Conservation (phyloP, 2,113 vertebrate species). For the Thryonomys swinderianus region DNA sequence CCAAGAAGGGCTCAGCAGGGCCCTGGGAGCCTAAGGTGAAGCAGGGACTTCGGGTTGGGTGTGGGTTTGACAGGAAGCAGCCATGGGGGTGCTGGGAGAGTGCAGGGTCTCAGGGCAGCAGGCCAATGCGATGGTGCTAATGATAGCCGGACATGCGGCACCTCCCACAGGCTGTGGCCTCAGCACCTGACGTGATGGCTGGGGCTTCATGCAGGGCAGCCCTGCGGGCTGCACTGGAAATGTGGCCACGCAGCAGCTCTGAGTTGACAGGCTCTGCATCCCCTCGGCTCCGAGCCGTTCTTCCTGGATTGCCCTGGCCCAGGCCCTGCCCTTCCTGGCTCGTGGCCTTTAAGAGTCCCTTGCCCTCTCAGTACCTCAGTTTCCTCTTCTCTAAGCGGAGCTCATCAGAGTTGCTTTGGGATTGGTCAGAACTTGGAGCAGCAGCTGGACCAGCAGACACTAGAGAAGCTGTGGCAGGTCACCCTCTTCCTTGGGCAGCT, state of each 20-base stretch:
- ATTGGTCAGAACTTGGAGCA: not conserved
- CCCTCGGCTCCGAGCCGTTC: too few species aligned
- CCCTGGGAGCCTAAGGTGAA: rapidly evolving
- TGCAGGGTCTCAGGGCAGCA: too few species aligned
- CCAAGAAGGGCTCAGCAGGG: not conserved
- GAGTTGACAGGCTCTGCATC: rapidly evolving
- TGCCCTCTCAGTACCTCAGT: not conserved
- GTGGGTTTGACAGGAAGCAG: not conserved
- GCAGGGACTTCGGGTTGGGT: not conserved
- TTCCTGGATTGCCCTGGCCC: too few species aligned
- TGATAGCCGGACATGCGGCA: rapidly evolving
- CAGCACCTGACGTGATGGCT: rapidly evolving
- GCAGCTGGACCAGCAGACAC: not conserved
- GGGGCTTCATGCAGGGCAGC: rapidly evolving
- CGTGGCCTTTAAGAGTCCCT: not conserved
- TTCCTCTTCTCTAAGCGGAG: not conserved
- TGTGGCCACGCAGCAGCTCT: rapidly evolving
- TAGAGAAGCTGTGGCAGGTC: rapidly evolving
- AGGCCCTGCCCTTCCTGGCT: not conserved
- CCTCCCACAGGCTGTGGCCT: rapidly evolving
- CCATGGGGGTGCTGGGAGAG: not conserved
- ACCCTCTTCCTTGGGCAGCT: not conserved
- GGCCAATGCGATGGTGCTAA: not conserved
- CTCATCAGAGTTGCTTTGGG: not conserved
- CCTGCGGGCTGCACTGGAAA: rapidly evolving